Base-by-base conservation (phyloP, 2,888 invertebrate genomes). In the Nineta flava region DNA sequence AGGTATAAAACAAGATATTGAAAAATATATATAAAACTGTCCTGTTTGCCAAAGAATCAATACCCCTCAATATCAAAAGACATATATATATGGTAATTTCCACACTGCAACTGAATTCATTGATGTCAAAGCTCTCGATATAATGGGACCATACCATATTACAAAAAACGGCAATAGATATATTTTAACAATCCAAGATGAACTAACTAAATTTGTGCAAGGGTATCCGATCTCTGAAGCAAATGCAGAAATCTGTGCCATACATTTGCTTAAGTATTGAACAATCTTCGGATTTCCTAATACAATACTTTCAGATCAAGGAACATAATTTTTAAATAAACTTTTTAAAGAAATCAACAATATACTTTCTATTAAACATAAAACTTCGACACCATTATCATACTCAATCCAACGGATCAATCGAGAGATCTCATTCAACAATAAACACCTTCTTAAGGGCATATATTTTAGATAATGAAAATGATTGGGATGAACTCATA, bases 31-130 rank as follows among this genome's bases (percentile, higher is more conserved):
- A 15, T 51, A 48, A 38, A 50, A 17, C 0, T 58, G 57, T 38
- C 46, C 50, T 13, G 46, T 48, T 10, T 58, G 58, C 48, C 55
- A 57, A 50, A 47, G 31, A n/a, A 53, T 54, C n/a, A 17, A 48
- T 2, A 51, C 49, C 1, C 38, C 51, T 2, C 49, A 10, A 35
- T n/a, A 35, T 13, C 35, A 48, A 43, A 43, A 35, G 3, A 49
- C 44, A n/a, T n/a, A n/a, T n/a, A 26, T 57, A 58, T 1, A 50
- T 58, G 54, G 51, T 52, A 44, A 51, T 53, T 9, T 55, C 56
- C 0, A 53, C 56, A 2, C 49, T 1, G 21, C 49, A 2, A 46
- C 1, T 4, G 42, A 49, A 46, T 52, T 58, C 2, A 54, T 54
- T n/a, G 55, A 57, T 47, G 34, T 51, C 42, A 41, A 56, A 3